Conservation (phyloP, 2,888 invertebrate species). For the Leucoma salicis region DNA sequence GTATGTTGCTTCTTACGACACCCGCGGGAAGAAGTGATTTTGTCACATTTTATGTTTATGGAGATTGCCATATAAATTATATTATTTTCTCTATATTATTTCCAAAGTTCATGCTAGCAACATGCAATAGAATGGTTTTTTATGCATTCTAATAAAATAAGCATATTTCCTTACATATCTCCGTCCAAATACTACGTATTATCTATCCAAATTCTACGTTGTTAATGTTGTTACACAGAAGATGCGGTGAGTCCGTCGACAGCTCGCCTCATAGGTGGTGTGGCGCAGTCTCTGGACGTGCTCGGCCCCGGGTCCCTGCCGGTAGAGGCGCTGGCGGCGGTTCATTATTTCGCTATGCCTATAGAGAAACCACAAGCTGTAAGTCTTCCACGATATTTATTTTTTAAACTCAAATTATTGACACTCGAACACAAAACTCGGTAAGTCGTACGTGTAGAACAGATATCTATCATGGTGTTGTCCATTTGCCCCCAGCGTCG, state of each 20-base stretch:
- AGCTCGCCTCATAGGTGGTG: conserved; percentile 37
- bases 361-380: conserved; percentile 39
- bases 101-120: no score
- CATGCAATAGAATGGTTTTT: no score
- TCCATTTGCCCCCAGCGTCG: conserved; percentile 14
- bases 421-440: neutral
- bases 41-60: no score
- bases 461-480: neutral
- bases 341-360: conserved; percentile 59
- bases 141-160: no score
- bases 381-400: neutral
- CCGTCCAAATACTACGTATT: no score
- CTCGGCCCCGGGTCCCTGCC: conserved; percentile 48
- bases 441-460: neutral
- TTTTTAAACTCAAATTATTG: neutral
- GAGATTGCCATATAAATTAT: no score
- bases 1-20: no score
- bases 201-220: no score
- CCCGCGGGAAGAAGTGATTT: no score
- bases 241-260: conserved; percentile 59
- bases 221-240: conserved; percentile 40
- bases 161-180: no score
- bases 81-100: no score
- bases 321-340: conserved; percentile 57
- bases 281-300: conserved; percentile 44